A percentile compares a stretch with the other conserved stretches of the same genome.
These are phyloP conservation scores for Centruroides vittatus DNA, from an alignment of 1,140 invertebrate genomes.

Conservation along the genomic window DNA sequence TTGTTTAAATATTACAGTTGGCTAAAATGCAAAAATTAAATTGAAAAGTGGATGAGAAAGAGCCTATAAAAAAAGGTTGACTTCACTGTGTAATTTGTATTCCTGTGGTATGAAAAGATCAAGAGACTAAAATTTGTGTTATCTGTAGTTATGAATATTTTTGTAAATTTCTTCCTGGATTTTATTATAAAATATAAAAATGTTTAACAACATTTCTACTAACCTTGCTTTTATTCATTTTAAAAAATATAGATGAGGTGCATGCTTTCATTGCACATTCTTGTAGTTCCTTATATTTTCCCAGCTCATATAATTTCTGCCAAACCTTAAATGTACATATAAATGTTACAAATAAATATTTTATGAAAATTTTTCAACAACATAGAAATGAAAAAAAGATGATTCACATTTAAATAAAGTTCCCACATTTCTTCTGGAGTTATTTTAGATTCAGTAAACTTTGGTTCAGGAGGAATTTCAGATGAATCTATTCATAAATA, in stretches of 20 bases:
- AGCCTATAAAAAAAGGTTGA: too few relatives aligned
- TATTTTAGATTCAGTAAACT: conserved; percentile 9
- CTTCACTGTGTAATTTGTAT: too few relatives aligned
- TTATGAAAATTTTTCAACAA: neutral
- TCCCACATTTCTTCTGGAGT: conserved; percentile 23
- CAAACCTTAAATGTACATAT: conserved; percentile 33
- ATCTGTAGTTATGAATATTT: too few relatives aligned
- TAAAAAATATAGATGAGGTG: conserved; percentile 23
- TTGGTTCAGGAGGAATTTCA: neutral
- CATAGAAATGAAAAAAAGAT: neutral
- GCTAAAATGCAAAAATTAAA: too few relatives aligned
- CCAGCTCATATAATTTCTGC: conserved; percentile 43
- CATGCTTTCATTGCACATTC: conserved; percentile 58
- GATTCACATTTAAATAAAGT: conserved; percentile 23
- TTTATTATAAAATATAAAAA: neutral
- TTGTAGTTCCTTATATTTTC: conserved; percentile 50
- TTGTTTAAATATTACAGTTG: too few relatives aligned
- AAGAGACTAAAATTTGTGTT: too few relatives aligned
- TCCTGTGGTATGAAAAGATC: too few relatives aligned
- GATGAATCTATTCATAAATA: too few relatives aligned
- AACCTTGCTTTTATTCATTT: neutral
- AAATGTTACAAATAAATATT: neutral
- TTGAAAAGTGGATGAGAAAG: too few relatives aligned
- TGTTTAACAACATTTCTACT: too few relatives aligned
- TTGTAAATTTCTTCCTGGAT: too few relatives aligned